Evolutionary conservation across 2,797 vertebrate genomes (phyloP).

Genomic region (Clarias laeviceps): DNA sequence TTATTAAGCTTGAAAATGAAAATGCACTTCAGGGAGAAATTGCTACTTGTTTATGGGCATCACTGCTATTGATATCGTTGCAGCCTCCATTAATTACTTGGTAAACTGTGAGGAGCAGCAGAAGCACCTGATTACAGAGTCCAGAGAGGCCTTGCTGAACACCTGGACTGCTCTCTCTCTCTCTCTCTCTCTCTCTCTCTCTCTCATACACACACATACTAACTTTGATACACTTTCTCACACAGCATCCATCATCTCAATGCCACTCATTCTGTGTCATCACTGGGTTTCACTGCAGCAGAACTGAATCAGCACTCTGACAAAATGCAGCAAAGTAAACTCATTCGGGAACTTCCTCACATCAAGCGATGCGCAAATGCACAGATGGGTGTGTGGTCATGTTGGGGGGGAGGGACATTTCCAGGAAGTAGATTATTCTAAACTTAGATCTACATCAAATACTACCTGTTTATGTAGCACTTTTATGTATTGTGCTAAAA

Average conservation of each 20-base stretch:
- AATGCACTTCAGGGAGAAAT: conserved; percentile 61
- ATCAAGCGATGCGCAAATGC: neutral
- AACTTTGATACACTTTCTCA: neutral
- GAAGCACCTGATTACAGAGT: conserved; percentile 54
- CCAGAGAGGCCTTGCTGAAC: conserved; percentile 45
- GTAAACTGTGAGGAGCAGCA: conserved; percentile 48
- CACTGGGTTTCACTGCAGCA: conserved; percentile 21
- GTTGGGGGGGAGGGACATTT: neutral
- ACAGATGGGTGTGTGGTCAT: neutral
- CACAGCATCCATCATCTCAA: conserved; percentile 19
- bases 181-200: conserved; percentile 11
- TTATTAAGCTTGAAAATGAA: conserved; percentile 72
- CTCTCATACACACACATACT: conserved; percentile 24
- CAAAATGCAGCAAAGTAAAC: neutral
- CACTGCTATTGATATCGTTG: conserved; percentile 57
- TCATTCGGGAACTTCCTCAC: neutral
- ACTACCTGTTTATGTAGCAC: conserved; percentile 5
- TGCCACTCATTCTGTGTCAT: conserved; percentile 4
- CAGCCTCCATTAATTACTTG: conserved; percentile 57
- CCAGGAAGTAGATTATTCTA: conserved; percentile 12
- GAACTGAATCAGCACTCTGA: conserved; percentile 24
- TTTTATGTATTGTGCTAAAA: neutral
- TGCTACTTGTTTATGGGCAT: conserved; percentile 69
- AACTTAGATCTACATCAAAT: neutral
- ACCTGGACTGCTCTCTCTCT: conserved; percentile 45